These are phyloP conservation scores for Patella depressa DNA, from an alignment of 2,888 invertebrate species.

Conservation along the genomic window DNA sequence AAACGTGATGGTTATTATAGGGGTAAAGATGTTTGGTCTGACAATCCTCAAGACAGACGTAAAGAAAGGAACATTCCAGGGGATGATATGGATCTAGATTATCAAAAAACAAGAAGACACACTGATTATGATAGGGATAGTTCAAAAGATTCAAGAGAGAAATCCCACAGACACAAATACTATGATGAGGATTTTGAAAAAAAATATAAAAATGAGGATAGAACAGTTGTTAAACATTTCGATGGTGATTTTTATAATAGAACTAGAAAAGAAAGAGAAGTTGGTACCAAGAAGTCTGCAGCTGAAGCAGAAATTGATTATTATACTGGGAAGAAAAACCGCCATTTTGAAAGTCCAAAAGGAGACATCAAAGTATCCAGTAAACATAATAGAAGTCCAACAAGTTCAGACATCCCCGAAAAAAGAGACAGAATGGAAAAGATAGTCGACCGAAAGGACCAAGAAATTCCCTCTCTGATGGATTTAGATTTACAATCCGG, in stretches of 20 bases:
- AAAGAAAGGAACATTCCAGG: constrained; percentile 20
- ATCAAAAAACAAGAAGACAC: constrained; percentile 18
- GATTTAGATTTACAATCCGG: too few species aligned
- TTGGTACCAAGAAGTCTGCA: constrained; percentile 22
- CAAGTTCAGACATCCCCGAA: too few species aligned
- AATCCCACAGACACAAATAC: constrained; percentile 25
- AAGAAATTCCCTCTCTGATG: too few species aligned
- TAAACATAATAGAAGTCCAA: too few species aligned
- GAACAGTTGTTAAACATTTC: not conserved
- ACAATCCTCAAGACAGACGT: not conserved
- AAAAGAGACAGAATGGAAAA: too few species aligned
- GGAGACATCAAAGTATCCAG: too few species aligned
- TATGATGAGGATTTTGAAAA: constrained; percentile 19
- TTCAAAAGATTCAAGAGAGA: constrained; percentile 16
- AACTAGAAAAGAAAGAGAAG: constrained; percentile 21
- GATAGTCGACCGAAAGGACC: too few species aligned
- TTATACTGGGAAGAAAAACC: not conserved
- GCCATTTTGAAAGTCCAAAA: too few species aligned
- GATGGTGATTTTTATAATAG: constrained; percentile 17
- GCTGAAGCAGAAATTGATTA: constrained; percentile 1
- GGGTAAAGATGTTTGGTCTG: too few species aligned
- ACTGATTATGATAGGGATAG: not conserved
- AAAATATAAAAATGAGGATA: constrained; percentile 5
- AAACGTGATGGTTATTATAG: constrained; percentile 8
- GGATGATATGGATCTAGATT: constrained; percentile 15